Conservation (phyloP, 1,140 invertebrate genomes). For the Drosophila pectinifera region DNA sequence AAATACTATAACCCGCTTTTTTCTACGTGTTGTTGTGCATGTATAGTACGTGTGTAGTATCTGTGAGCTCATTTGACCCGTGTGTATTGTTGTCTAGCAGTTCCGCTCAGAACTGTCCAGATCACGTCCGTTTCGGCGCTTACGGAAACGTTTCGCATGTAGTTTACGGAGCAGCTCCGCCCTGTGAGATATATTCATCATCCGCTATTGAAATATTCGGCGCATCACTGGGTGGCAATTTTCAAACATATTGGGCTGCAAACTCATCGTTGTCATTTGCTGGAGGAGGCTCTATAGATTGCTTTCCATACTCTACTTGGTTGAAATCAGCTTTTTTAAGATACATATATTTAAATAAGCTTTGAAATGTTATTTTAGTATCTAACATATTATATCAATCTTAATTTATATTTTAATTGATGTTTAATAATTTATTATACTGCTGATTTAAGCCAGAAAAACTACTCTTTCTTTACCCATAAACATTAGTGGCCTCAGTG, state of each 20-base stretch:
- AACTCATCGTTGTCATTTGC: constrained; percentile 26
- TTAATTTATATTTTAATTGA: too few species aligned
- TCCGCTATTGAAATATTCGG: constrained; percentile 66
- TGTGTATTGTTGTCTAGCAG: constrained; percentile 51
- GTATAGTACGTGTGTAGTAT: constrained; percentile 17
- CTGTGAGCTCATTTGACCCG: constrained; percentile 48
- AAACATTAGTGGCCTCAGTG: constrained; percentile 41
- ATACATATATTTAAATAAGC: background rate
- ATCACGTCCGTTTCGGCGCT: constrained; percentile 58
- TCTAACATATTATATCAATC: background rate
- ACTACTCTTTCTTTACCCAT: background rate
- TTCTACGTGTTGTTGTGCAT: background rate
- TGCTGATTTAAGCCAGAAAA: constrained; percentile 9
- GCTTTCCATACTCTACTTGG: constrained; percentile 15
- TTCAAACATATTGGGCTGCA: constrained; percentile 46
- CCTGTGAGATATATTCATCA: constrained; percentile 66
- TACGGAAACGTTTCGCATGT: constrained; percentile 44
- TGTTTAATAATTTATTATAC: background rate
- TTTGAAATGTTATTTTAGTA: background rate
- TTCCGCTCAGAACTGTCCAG: constrained; percentile 19
- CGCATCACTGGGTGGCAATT: constrained; percentile 66
- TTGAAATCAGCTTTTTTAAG: background rate
- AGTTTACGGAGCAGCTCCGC: constrained; percentile 20
- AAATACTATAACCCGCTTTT: background rate
- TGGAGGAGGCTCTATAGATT: constrained; percentile 24